Percentiles rank a stretch among this genome's conserved stretches.
phyloP scores from a whole-genome alignment of 2,888 invertebrate genomes.

The Troides helena region DNA sequence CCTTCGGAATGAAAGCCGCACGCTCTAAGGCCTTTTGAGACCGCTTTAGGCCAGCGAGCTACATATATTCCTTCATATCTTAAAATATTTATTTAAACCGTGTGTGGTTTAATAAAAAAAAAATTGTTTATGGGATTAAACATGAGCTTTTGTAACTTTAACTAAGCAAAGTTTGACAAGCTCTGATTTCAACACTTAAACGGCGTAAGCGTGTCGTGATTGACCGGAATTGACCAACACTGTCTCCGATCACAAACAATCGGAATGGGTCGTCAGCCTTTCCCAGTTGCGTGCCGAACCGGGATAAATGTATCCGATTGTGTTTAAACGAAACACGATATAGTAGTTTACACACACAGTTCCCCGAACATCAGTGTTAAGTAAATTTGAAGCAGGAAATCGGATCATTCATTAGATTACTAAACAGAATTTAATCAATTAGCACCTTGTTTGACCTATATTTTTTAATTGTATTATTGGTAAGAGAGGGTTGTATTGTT shows the following conservation, averaged over 20 bases:
- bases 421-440: not conserved
- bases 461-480: not conserved
- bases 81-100: too few relatives aligned
- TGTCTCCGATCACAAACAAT: slow-evolving; percentile 49
- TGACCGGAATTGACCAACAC: slow-evolving; percentile 56
- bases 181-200: slow-evolving; percentile 37
- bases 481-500: too few relatives aligned
- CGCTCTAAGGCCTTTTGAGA: too few relatives aligned
- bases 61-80: too few relatives aligned
- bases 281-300: slow-evolving; percentile 27
- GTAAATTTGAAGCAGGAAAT: not conserved
- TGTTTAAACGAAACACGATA: not conserved
- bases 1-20: too few relatives aligned
- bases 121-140: not conserved
- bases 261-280: slow-evolving; percentile 47
- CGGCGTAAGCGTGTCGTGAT: slow-evolving; percentile 50
- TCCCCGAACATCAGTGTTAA: not conserved
- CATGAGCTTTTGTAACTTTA: not conserved
- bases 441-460: not conserved
- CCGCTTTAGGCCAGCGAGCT: too few relatives aligned
- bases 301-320: slow-evolving; percentile 9
- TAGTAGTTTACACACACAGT: not conserved
- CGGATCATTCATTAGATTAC: not conserved
- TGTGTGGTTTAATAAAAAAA: not conserved
- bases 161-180: slow-evolving; percentile 43